These are phyloP conservation scores for Drosophila ercepeae DNA, from an alignment of 1,140 invertebrate genomes.

Conservation along the genomic window DNA sequence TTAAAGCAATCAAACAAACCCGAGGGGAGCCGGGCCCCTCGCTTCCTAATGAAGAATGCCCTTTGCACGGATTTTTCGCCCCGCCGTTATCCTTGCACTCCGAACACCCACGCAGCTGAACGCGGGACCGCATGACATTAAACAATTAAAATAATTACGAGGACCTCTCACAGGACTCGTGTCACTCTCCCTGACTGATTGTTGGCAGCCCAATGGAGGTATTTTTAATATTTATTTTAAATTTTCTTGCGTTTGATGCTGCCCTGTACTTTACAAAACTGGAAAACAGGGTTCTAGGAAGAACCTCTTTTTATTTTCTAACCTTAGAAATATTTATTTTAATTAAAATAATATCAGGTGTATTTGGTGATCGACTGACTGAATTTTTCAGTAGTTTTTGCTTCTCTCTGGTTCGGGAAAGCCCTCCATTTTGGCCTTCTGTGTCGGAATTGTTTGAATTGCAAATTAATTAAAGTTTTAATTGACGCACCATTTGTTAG, in stretches of 20 bases:
- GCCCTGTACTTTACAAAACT: no score
- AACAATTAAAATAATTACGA: conserved; percentile 83
- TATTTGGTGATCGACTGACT: not conserved
- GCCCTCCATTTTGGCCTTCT: conserved; percentile 12
- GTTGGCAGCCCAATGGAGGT: not conserved
- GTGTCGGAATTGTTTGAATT: conserved; percentile 15
- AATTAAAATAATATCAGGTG: no score
- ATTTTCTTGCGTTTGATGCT: not conserved
- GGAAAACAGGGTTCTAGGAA: no score
- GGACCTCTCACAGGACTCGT: conserved; percentile 73
- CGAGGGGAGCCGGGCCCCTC: conserved; percentile 4
- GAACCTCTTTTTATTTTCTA: no score
- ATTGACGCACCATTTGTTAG: conserved; percentile 62
- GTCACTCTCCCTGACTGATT: conserved; percentile 41
- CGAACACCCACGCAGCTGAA: conserved; percentile 25
- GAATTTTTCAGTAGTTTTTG: not conserved
- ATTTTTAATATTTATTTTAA: not conserved
- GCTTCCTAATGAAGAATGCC: not conserved
- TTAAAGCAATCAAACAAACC: conserved; percentile 60
- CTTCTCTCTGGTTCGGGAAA: not conserved
- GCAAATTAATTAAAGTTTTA: conserved; percentile 72
- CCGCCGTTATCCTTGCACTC: not conserved
- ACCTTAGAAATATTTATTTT: no score
- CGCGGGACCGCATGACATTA: conserved; percentile 80
- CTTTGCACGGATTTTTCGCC: conserved; percentile 54